A percentile compares a stretch with the other conserved stretches of the same genome.
phyloP scores from a whole-genome alignment of 1,140 invertebrate species.

The Temnothorax nylanderi region DNA sequence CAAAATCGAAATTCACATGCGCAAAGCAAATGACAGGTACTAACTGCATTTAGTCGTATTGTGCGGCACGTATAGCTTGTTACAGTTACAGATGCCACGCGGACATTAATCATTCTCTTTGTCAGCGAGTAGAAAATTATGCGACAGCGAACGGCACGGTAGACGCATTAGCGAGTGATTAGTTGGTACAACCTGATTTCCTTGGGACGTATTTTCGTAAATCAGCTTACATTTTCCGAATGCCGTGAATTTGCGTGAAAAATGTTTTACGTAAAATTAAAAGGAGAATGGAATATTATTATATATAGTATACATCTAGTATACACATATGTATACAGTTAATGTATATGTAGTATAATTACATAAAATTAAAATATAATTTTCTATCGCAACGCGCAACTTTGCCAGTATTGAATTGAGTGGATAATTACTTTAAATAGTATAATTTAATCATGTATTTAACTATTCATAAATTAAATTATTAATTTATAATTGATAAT shows the following conservation, averaged over 20 bases:
- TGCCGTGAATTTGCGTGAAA: not conserved
- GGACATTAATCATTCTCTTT: constrained; percentile 42
- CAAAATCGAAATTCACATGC: constrained; percentile 5
- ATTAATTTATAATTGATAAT: constrained; percentile 15
- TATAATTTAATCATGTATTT: not conserved
- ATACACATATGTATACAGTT: not conserved
- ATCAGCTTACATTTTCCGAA: constrained; percentile 7
- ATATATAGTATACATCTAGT: not conserved
- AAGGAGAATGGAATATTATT: not conserved
- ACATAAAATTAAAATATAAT: constrained; percentile 16
- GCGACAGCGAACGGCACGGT: not conserved
- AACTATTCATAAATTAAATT: not conserved
- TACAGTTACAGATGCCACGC: constrained; percentile 2
- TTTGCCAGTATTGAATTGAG: not conserved
- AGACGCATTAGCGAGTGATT: not conserved
- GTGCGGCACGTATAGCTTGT: not conserved
- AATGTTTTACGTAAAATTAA: not conserved
- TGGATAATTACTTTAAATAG: not conserved
- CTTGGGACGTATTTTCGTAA: constrained; percentile 6
- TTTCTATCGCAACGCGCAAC: not conserved
- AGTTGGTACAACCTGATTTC: constrained; percentile 12
- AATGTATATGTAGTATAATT: not conserved
- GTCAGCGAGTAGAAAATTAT: constrained; percentile 37
- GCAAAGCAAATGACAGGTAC: not conserved
- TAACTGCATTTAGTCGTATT: not conserved